Evolutionary conservation across 2,888 invertebrate genomes (phyloP).

Genomic region (Scotopteryx bipunctaria): DNA sequence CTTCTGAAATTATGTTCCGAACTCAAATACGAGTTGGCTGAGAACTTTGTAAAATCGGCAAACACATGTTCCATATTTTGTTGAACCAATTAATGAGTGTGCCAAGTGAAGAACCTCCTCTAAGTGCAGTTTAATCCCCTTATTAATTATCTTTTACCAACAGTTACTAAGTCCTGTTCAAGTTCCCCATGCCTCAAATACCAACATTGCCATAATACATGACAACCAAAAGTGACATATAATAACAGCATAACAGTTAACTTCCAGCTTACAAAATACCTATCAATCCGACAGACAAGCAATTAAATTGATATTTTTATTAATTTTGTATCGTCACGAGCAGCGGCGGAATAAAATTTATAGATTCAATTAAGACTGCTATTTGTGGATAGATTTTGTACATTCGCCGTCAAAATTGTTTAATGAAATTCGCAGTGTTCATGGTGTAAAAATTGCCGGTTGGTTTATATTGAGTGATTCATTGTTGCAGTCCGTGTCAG

Average conservation of each 20-base stretch:
- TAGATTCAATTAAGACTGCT: conserved; percentile 23
- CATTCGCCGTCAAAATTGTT: conserved; percentile 8
- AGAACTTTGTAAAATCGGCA: too few relatives aligned
- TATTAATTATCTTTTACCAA: too few relatives aligned
- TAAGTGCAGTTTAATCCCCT: too few relatives aligned
- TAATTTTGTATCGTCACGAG: conserved; percentile 7
- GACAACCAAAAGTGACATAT: too few relatives aligned
- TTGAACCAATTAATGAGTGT: too few relatives aligned
- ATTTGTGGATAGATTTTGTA: conserved; percentile 6
- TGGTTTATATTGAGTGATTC: conserved; percentile 48
- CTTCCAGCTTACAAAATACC: conserved; percentile 9
- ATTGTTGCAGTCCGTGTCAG: conserved; percentile 36
- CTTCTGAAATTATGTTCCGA: conserved; percentile 26
- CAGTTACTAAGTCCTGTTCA: too few relatives aligned
- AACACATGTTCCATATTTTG: too few relatives aligned
- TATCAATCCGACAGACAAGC: conserved; percentile 4
- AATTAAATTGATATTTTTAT: conserved; percentile 13
- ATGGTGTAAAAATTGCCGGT: conserved; percentile 40
- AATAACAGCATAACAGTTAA: too few relatives aligned
- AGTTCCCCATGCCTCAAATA: too few relatives aligned
- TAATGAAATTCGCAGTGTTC: conserved; percentile 8
- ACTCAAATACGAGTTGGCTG: conserved; percentile 33
- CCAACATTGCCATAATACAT: too few relatives aligned
- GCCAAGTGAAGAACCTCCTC: too few relatives aligned
- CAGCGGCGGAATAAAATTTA: conserved; percentile 20